These are phyloP conservation scores for Sminthurides aquaticus DNA, from an alignment of 2,888 invertebrate species.

Conservation along the genomic window DNA sequence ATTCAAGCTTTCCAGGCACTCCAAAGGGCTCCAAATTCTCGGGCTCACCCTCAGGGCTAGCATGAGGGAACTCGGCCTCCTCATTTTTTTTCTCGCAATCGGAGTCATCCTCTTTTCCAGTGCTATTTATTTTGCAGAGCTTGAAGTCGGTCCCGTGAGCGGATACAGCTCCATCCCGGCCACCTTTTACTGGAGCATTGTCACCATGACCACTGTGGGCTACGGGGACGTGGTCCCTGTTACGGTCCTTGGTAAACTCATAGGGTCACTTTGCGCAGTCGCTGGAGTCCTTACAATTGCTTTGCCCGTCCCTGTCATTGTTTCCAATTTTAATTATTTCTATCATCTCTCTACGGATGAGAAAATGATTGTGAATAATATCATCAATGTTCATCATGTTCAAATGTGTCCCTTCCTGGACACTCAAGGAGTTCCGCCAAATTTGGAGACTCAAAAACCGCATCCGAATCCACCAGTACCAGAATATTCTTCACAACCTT, in stretches of 20 bases:
- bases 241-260: constrained; percentile 24
- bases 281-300: constrained; percentile 35
- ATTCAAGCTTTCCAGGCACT: constrained; percentile 34
- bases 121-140: constrained; percentile 29
- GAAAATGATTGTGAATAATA: background rate
- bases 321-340: constrained; percentile 36
- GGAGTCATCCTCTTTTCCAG: constrained; percentile 31
- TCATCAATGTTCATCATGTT: constrained; percentile 2
- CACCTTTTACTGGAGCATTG: constrained; percentile 36
- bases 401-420: constrained; percentile 15
- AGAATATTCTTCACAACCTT: no score
- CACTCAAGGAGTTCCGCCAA: constrained; percentile 9
- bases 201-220: constrained; percentile 36
- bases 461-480: no score
- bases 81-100: constrained; percentile 35
- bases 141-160: background rate
- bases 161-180: constrained; percentile 26
- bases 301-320: constrained; percentile 30
- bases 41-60: constrained; percentile 36
- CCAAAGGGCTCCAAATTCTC: constrained; percentile 31
- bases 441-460: no score
- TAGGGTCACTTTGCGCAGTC: constrained; percentile 30
- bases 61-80: constrained; percentile 30
- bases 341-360: constrained; percentile 30
- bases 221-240: constrained; percentile 33